Conservation (phyloP, 1,140 invertebrate genomes). For the Pseudomyrmex concolor region DNA sequence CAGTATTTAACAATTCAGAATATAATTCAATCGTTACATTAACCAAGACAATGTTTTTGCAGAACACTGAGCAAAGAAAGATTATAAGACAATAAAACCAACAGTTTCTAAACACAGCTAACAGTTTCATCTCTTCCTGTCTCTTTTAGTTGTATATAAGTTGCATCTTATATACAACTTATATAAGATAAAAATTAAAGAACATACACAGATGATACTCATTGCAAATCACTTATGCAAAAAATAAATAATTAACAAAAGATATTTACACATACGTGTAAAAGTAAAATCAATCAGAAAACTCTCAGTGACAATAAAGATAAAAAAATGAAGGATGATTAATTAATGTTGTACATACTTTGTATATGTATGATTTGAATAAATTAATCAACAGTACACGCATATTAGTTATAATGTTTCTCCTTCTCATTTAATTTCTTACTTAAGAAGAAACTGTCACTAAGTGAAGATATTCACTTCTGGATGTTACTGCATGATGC, state of each 20-base stretch:
- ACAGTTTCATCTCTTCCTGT: too few relatives aligned
- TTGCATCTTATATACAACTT: too few relatives aligned
- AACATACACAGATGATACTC: not conserved
- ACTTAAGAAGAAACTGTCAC: constrained; percentile 21
- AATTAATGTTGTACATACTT: not conserved
- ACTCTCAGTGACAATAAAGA: not conserved
- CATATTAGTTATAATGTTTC: not conserved
- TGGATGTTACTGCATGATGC: not conserved
- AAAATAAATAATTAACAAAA: not conserved
- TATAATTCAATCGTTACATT: too few relatives aligned
- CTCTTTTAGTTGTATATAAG: too few relatives aligned
- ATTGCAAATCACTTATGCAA: not conserved
- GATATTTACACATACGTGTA: not conserved
- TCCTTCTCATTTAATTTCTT: constrained; percentile 1
- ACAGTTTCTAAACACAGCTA: too few relatives aligned
- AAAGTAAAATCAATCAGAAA: not conserved
- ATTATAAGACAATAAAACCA: too few relatives aligned
- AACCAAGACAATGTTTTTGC: too few relatives aligned
- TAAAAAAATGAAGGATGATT: not conserved
- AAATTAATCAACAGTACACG: not conserved
- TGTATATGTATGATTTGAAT: not conserved
- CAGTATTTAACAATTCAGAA: too few relatives aligned
- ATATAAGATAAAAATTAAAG: constrained; percentile 2
- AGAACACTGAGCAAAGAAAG: too few relatives aligned
- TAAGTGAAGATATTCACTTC: not conserved